Base-by-base conservation (phyloP, 2,113 vertebrate genomes). In the Hemiscyllium ocellatum region DNA sequence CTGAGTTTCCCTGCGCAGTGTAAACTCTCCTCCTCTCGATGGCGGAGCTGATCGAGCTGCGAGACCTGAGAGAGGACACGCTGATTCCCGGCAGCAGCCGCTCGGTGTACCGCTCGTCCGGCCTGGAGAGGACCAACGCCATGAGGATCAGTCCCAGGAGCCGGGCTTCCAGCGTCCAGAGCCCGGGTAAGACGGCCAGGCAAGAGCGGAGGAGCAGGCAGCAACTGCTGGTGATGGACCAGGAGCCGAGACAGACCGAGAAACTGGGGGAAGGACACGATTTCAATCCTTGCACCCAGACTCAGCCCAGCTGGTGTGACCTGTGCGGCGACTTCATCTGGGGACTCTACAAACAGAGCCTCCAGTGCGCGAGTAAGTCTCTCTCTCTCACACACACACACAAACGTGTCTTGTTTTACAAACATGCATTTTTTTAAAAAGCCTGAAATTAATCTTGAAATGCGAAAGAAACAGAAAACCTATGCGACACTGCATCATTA, bases 271-370 rank as follows among this genome's bases (percentile, higher is more conserved):
- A 96, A 56, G 99, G 98, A 10, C 99, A 99, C 69, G 97, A 98
- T 96, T 99, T 99, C 97, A 98, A 98, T 96, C 98, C 98, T 0
- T 97, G 97, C 96, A 97, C 98, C 96, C 97, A 98, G 96, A 97
- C 98, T 22, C 98, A 98, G 86, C 98, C 98, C 56, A 98, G 98
- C 97, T 99, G 99, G 99, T 99, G 99, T 96, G 99, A 99, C 96
- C 97, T 99, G 96, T 99, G 99, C 96, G 99, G 99, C 50, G 98
- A 99, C 94, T 99, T 99, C 97, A 98, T 99, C 97, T 99, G 99
- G 99, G 99, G 99, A 52, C 97, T 99, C 76, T 98, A 98, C 97
- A 98, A 98, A 96, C 99, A 98, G 97, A 98, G 98, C 95, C 97
- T 99, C 94, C 98, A 98, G 96, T 99, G 99, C 96, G 80, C 96